These are phyloP conservation scores for Hemaris fuciformis DNA, from an alignment of 2,888 invertebrate species.

Conservation along the genomic window DNA sequence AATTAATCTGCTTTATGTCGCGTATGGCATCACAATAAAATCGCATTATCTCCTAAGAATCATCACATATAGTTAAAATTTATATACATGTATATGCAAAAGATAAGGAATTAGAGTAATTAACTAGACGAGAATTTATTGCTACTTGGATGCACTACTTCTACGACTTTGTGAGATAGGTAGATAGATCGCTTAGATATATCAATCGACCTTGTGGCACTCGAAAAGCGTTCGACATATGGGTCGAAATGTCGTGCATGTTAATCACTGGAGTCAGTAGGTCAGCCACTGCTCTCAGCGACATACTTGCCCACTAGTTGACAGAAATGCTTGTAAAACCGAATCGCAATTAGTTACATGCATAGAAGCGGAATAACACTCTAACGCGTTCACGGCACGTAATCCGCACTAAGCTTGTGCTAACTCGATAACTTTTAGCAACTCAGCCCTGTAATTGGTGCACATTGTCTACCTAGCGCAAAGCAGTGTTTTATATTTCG, in stretches of 20 bases:
- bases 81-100: too few relatives aligned
- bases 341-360: constrained; percentile 37
- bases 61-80: too few relatives aligned
- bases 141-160: neutral
- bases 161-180: neutral
- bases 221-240: constrained; percentile 37
- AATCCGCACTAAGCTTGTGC: neutral
- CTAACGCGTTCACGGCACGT: neutral
- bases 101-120: too few relatives aligned
- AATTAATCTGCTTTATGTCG: too few relatives aligned
- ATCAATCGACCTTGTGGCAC: constrained; percentile 25
- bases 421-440: neutral
- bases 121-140: neutral
- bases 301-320: constrained; percentile 66
- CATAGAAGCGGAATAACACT: neutral
- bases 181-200: neutral
- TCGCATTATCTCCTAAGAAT: too few relatives aligned
- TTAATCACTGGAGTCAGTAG: constrained; percentile 56
- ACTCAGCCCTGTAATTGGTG: neutral
- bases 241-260: constrained; percentile 57
- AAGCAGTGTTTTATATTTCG: too few relatives aligned
- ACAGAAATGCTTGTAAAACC: constrained; percentile 56
- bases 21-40: too few relatives aligned
- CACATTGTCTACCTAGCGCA: neutral
- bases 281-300: constrained; percentile 55